phyloP scores from a whole-genome alignment of 2,113 vertebrate species.

The Eubucco bourcierii region DNA sequence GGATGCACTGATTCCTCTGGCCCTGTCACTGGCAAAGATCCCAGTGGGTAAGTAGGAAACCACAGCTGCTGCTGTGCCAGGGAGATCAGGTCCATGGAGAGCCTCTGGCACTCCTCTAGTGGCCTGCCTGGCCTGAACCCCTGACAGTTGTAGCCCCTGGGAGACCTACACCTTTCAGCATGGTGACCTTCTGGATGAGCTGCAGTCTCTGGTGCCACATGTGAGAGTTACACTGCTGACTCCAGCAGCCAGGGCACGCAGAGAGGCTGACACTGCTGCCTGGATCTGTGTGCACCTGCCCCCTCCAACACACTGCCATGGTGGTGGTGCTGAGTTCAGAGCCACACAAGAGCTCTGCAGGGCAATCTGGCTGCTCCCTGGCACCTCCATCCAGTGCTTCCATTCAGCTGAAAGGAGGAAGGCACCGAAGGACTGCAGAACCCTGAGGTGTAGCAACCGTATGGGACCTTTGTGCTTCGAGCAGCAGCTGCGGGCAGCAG shows the following conservation, averaged over 20 bases:
- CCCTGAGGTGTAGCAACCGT: not conserved
- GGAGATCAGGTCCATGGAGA: too few relatives aligned
- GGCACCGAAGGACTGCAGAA: not conserved
- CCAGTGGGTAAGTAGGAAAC: too few relatives aligned
- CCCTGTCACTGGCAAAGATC: too few relatives aligned
- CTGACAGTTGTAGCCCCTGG: not conserved
- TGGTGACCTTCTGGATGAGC: too few relatives aligned
- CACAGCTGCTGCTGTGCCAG: too few relatives aligned
- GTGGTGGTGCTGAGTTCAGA: not conserved
- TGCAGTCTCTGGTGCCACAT: not conserved
- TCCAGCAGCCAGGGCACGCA: not conserved
- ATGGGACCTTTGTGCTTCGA: not conserved
- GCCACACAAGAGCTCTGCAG: rapidly evolving
- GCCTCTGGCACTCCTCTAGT: too few relatives aligned
- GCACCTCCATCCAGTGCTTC: not conserved
- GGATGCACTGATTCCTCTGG: too few relatives aligned
- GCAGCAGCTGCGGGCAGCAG: conserved; percentile 52
- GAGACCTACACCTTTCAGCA: not conserved
- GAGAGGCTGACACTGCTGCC: rapidly evolving
- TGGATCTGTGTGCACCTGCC: not conserved
- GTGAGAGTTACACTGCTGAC: too few relatives aligned
- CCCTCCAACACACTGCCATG: rapidly evolving
- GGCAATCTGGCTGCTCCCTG: not conserved
- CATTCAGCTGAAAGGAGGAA: not conserved
- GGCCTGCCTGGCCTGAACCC: too few relatives aligned